Evolutionary conservation across 2,113 vertebrate species (phyloP), one percentile per base, ranked within the genome.

Genomic region (Chelonoidis abingdonii): DNA sequence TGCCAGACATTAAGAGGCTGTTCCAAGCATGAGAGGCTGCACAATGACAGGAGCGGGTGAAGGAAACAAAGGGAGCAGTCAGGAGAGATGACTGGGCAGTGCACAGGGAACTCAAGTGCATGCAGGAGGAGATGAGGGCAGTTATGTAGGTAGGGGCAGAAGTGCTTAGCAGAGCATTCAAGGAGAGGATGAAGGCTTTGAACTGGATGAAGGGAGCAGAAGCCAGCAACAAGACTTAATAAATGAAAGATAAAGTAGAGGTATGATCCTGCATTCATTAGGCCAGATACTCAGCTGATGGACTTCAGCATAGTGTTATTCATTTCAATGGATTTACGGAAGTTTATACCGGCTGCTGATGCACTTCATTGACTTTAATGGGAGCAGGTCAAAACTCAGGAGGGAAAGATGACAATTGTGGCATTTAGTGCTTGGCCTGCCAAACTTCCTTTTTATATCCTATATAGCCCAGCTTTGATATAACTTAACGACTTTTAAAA

Each of bases 191-290:
- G 72, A 76, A 6, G 31, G 41, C 41, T 47, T 10, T 4, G 49
- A 1, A 0, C 13, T 4, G 5, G 76, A 12, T 0, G 16, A 80
- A 0, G 17, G 4, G 52, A 22, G 53, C 59, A 56, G 53, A 89
- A 79, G 41, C 49, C 38, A 24, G 22, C 24, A 16, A 62, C n/a
- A 93, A 38, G 52, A 38, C 80, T 5, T 53, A 14, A 3, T 3
- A 27, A 7, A 41, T 1, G 59, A 44, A 0, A 4, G 83, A n/a
- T 7, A 50, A 84, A 86, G 19, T 35, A 2, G 27, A 62, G 2
- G 8, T 13, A 1, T 5, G n/a, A 83, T 56, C n/a, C 54, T 83
- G 53, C 9, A 21, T n/a, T 22, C 1, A 4, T 2, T 57, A 80
- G 3, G 72, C 25, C 79, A 53, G 84, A 50, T 69, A 41, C n/a